Conservation (phyloP, 2,888 invertebrate genomes). For the Mylabris sibirica region DNA sequence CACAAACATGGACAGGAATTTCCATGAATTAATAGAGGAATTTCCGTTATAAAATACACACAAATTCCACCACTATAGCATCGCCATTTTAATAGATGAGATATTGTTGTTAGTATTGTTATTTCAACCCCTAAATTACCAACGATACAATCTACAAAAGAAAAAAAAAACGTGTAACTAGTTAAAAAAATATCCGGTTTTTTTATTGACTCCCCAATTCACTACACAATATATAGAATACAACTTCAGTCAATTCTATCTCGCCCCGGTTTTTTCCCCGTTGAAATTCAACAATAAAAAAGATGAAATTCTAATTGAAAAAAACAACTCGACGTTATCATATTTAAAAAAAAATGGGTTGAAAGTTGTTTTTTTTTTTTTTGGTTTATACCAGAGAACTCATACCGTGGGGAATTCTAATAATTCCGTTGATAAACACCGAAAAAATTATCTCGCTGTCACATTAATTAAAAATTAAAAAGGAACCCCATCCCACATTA, state of each 20-base stretch:
- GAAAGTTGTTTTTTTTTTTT: background rate
- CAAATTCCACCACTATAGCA: background rate
- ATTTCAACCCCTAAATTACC: background rate
- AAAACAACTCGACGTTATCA: background rate
- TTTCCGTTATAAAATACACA: background rate
- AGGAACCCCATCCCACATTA: too few species aligned
- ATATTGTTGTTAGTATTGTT: background rate
- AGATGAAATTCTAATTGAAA: background rate
- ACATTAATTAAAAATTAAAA: background rate
- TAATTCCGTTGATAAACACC: background rate
- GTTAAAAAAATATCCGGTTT: background rate
- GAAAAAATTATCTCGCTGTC: background rate
- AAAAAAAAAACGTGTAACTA: background rate
- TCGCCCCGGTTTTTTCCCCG: background rate
- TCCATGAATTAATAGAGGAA: background rate
- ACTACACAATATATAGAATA: background rate
- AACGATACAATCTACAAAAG: background rate
- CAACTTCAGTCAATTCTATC: background rate
- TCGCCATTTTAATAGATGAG: background rate
- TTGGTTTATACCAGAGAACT: background rate
- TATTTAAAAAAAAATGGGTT: background rate
- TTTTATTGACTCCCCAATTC: background rate
- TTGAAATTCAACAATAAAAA: background rate
- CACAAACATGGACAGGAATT: background rate
- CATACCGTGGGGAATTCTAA: background rate